Conservation (phyloP, 2,113 vertebrate species). For the Phocoena sinus region DNA sequence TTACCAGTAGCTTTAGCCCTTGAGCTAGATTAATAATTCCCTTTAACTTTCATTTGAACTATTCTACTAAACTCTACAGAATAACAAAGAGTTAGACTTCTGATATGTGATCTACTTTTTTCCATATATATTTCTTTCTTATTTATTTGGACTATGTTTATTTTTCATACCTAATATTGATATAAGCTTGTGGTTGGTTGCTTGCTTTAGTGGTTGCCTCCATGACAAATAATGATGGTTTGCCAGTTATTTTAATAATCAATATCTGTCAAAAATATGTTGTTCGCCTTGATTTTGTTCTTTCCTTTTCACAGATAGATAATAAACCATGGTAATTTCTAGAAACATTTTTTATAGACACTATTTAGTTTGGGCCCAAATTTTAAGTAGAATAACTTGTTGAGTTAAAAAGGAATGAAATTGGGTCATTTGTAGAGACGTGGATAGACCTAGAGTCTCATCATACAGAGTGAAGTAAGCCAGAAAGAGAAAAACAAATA, state of each 20-base stretch:
- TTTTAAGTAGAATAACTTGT: background rate
- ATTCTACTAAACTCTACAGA: background rate
- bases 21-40: background rate
- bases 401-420: background rate
- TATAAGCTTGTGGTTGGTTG: background rate
- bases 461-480: too few relatives aligned
- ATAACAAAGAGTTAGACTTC: background rate
- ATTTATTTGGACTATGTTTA: background rate
- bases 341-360: background rate
- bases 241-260: background rate
- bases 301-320: background rate
- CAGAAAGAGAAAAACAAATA: too few relatives aligned
- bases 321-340: background rate
- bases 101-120: background rate
- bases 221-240: background rate
- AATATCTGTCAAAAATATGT: background rate
- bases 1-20: background rate
- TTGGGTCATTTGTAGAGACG: too few relatives aligned
- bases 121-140: background rate
- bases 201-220: background rate
- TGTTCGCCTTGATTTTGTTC: background rate
- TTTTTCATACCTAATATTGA: background rate
- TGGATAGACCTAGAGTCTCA: too few relatives aligned
- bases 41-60: conserved; percentile 13
- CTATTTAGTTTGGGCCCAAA: background rate